Conservation (phyloP, 2,113 vertebrate species). For the Megaleporinus macrocephalus region DNA sequence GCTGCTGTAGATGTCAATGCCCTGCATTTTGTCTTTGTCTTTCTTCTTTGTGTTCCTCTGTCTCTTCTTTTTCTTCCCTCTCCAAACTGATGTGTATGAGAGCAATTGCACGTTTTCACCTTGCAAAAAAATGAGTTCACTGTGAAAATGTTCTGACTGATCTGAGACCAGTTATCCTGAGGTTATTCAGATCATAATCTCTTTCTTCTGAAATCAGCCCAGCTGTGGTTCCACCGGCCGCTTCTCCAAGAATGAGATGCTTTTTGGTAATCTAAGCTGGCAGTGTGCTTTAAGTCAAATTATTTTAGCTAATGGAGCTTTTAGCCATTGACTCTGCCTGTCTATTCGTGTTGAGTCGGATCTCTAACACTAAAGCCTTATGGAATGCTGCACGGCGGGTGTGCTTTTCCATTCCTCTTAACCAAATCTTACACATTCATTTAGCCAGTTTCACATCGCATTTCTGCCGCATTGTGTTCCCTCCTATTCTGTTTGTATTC, state of each 20-base stretch:
- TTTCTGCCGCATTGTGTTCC: neutral
- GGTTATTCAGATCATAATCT: neutral
- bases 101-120: neutral
- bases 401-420: neutral
- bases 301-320: slow-evolving; percentile 42
- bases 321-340: slow-evolving; percentile 21
- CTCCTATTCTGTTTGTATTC: too few relatives aligned
- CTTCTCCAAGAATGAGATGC: neutral
- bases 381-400: neutral
- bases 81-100: neutral
- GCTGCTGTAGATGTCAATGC: too few relatives aligned
- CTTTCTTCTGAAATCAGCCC: neutral
- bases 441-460: neutral
- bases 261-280: slow-evolving; percentile 36
- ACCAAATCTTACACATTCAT: neutral
- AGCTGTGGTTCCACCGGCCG: neutral
- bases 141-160: neutral
- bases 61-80: neutral
- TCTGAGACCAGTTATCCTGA: neutral
- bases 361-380: neutral
- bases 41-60: neutral
- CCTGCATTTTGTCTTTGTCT: neutral
- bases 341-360: slow-evolving; percentile 17
- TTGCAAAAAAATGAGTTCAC: neutral
- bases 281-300: slow-evolving; percentile 37